Conservation (phyloP, 2,797 vertebrate genomes). For the Ciconia nigra region DNA sequence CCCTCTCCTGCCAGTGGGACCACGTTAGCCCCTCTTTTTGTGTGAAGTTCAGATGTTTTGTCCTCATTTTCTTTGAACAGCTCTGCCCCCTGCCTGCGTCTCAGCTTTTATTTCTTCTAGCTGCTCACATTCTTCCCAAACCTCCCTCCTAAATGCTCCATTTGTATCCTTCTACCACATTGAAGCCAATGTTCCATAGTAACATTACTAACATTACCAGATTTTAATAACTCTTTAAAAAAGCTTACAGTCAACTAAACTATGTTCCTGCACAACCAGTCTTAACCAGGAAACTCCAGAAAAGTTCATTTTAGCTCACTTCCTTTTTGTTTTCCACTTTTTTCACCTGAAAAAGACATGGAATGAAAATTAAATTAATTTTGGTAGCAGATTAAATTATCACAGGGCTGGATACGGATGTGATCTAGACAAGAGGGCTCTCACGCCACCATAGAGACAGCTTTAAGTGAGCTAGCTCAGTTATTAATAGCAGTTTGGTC, state of each 20-base stretch:
- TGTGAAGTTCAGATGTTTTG: slow-evolving; percentile 7
- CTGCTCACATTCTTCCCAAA: background rate
- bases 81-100: slow-evolving; percentile 53
- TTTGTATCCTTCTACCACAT: slow-evolving; percentile 16
- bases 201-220: background rate
- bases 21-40: slow-evolving; percentile 3
- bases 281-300: background rate
- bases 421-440: background rate
- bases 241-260: background rate
- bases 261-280: background rate
- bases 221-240: background rate
- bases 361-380: background rate
- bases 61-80: slow-evolving; percentile 60
- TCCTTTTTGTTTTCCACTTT: background rate
- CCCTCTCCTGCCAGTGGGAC: background rate
- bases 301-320: background rate
- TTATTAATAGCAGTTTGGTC: background rate
- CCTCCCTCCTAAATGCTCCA: slow-evolving; percentile 13
- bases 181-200: slow-evolving; percentile 29
- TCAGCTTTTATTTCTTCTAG: slow-evolving; percentile 40
- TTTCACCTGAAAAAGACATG: background rate
- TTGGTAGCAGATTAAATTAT: background rate
- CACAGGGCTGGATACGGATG: background rate
- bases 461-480: background rate
- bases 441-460: background rate